Evolutionary conservation across 1,140 invertebrate species (phyloP).

Genomic region (Fragariocoptes setiger): DNA sequence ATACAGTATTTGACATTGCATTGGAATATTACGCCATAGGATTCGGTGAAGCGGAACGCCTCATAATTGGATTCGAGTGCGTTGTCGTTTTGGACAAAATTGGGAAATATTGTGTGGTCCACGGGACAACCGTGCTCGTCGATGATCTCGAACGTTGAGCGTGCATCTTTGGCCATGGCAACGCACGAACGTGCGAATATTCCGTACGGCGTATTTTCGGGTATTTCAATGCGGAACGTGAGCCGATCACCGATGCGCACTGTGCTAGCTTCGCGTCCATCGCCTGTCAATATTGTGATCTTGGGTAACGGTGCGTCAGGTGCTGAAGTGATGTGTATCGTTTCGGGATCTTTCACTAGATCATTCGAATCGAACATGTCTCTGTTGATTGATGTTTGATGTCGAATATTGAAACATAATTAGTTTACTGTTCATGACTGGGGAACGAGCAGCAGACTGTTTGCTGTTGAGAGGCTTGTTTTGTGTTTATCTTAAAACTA

Average conservation of each 20-base stretch:
- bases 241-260: slow-evolving; percentile 73
- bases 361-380: slow-evolving; percentile 2
- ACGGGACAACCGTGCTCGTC: slow-evolving; percentile 77
- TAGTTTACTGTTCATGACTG: too few species aligned
- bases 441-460: too few species aligned
- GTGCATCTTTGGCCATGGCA: slow-evolving; percentile 80
- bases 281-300: slow-evolving; percentile 54
- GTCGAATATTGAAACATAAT: too few species aligned
- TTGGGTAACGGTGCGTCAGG: slow-evolving; percentile 71
- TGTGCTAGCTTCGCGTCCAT: slow-evolving; percentile 56
- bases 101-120: slow-evolving; percentile 66
- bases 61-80: slow-evolving; percentile 65
- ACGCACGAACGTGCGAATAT: slow-evolving; percentile 79
- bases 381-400: not conserved
- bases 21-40: slow-evolving; percentile 82
- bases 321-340: slow-evolving; percentile 73
- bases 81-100: slow-evolving; percentile 31
- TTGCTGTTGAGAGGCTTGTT: too few species aligned
- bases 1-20: slow-evolving; percentile 86
- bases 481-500: too few species aligned
- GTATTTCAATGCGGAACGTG: slow-evolving; percentile 77
- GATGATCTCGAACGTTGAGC: slow-evolving; percentile 79
- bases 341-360: slow-evolving; percentile 42
- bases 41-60: slow-evolving; percentile 77
- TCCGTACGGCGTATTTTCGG: slow-evolving; percentile 73